A percentile compares a stretch with the other conserved stretches of the same genome.
Evolutionary conservation across 2,113 vertebrate species (phyloP).

Genomic region (Microtus oregoni): DNA sequence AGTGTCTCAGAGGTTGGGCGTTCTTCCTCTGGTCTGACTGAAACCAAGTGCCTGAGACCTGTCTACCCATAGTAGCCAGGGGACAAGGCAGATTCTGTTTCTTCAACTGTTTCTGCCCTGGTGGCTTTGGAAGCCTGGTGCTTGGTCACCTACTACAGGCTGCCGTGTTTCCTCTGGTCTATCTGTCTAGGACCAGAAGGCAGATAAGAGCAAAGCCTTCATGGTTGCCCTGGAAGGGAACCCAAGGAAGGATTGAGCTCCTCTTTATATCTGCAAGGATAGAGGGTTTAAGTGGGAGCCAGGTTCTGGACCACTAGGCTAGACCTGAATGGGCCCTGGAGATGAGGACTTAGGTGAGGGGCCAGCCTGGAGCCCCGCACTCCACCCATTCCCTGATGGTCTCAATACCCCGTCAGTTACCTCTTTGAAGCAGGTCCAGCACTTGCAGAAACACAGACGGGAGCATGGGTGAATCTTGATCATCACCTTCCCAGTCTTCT

Average conservation of each 20-base stretch:
- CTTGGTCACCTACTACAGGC: background rate
- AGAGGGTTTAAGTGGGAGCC: background rate
- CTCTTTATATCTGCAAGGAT: background rate
- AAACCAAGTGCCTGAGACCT: background rate
- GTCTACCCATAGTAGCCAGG: background rate
- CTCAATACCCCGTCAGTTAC: slow-evolving; percentile 72
- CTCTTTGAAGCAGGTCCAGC: slow-evolving; percentile 94
- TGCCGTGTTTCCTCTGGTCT: background rate
- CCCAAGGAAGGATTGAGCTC: background rate
- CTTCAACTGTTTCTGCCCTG: background rate
- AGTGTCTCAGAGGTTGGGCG: background rate
- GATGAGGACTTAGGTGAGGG: background rate
- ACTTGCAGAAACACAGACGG: slow-evolving; percentile 93
- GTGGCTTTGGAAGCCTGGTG: background rate
- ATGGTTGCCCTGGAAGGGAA: background rate
- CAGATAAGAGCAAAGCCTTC: background rate
- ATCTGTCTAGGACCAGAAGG: background rate
- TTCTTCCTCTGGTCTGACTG: background rate
- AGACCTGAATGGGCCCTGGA: background rate
- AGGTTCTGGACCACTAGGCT: accelerated
- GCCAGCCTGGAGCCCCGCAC: background rate
- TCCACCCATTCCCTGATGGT: too few relatives aligned
- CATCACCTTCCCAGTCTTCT: slow-evolving; percentile 95
- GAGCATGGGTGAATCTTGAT: slow-evolving; percentile 95
- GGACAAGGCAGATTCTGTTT: background rate